Conservation (phyloP, 37 sponge, comb jelly and placozoan genomes). For the Halisarca cf. caerulea region DNA sequence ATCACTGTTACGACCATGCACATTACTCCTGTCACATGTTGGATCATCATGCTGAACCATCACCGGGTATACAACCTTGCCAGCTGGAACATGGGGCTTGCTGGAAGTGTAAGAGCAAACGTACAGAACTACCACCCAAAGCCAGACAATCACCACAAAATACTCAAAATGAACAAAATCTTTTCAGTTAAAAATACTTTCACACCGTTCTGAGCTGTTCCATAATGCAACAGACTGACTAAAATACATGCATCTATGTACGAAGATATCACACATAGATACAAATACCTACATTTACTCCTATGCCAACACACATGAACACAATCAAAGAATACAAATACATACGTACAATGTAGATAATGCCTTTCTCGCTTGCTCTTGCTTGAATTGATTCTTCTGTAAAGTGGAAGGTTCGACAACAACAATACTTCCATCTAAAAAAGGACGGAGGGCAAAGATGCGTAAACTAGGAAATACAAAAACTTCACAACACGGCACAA, state of each 20-base stretch:
- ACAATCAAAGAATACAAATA: not conserved
- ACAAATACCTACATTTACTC: not conserved
- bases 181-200: too few species aligned
- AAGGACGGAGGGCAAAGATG: not conserved
- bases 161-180: too few species aligned
- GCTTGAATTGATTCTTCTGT: not conserved
- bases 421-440: conserved; percentile 14
- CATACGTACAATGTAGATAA: conserved; percentile 20
- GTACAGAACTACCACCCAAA: too few species aligned
- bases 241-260: too few species aligned
- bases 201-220: too few species aligned
- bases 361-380: not conserved
- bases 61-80: conserved; percentile 13
- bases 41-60: not conserved
- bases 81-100: not conserved
- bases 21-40: not conserved
- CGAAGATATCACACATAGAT: too few species aligned
- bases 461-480: not conserved
- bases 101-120: too few species aligned
- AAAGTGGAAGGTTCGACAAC: not conserved
- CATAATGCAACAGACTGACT: too few species aligned
- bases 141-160: too few species aligned
- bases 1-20: not conserved
- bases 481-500: too few species aligned
- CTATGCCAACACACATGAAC: not conserved